Evolutionary conservation across 2,888 invertebrate species (phyloP).

Genomic region (Eudiplozoon nipponicum): DNA sequence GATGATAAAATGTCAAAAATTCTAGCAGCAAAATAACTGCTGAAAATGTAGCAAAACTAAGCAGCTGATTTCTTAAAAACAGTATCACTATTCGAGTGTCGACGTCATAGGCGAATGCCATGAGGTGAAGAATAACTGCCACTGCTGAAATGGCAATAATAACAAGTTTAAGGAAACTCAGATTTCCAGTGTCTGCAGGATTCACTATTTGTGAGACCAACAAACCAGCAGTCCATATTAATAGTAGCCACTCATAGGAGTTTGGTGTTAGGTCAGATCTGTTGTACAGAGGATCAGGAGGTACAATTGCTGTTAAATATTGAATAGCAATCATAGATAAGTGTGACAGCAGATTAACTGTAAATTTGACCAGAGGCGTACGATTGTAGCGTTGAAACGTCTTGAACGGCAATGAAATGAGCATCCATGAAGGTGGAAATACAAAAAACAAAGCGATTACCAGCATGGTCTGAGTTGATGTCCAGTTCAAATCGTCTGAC

Average conservation of each 20-base stretch:
- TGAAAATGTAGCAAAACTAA: conserved; percentile 64
- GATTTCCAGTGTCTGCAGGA: conserved; percentile 68
- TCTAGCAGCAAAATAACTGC: conserved; percentile 75
- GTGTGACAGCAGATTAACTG: conserved; percentile 91
- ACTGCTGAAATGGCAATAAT: conserved; percentile 42
- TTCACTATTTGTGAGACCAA: conserved; percentile 78
- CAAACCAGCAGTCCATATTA: conserved; percentile 70
- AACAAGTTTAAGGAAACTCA: conserved; percentile 44
- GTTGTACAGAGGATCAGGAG: conserved; percentile 24
- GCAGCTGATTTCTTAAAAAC: conserved; percentile 77
- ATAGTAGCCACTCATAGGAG: conserved; percentile 75
- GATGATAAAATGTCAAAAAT: conserved; percentile 84
- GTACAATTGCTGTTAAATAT: conserved; percentile 34
- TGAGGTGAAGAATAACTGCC: conserved; percentile 37
- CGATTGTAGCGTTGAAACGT: conserved; percentile 84
- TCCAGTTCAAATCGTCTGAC: conserved; percentile 82
- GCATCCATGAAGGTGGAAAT: conserved; percentile 76
- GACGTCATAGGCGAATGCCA: conserved; percentile 32
- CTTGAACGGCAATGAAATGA: conserved; percentile 64
- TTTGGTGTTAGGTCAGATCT: conserved; percentile 39
- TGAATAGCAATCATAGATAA: conserved; percentile 63
- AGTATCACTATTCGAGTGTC: conserved; percentile 37
- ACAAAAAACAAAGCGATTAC: conserved; percentile 59
- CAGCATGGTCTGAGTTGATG: conserved; percentile 66
- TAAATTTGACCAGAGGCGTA: conserved; percentile 95